These are phyloP conservation scores for Anguilla marmorata DNA, from an alignment of 2,797 vertebrate species.

Conservation along the genomic window DNA sequence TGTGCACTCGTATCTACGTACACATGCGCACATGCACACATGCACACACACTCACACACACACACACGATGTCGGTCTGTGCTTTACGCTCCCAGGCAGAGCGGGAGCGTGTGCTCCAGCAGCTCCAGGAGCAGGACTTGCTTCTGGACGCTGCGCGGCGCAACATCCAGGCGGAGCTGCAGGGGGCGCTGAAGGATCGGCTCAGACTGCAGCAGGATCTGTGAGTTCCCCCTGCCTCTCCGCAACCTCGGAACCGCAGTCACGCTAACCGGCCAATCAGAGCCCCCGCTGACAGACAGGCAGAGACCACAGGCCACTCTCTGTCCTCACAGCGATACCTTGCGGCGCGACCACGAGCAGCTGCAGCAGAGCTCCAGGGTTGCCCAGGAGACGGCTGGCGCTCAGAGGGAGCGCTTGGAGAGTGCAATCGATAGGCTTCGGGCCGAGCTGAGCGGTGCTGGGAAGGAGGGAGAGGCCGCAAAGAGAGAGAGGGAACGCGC, in stretches of 20 bases:
- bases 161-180: conserved; percentile 61
- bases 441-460: conserved; percentile 55
- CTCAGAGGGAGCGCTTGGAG: conserved; percentile 62
- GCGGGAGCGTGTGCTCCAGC: conserved; percentile 59
- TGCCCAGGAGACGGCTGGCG: conserved; percentile 48
- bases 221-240: conserved; percentile 56
- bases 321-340: conserved; percentile 55
- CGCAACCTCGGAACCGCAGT: neutral
- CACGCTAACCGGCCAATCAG: conserved; percentile 5
- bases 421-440: conserved; percentile 54
- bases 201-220: conserved; percentile 61
- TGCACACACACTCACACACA: neutral
- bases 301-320: neutral
- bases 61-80: conserved; percentile 27
- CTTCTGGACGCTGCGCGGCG: conserved; percentile 63
- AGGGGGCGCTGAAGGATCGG: conserved; percentile 59
- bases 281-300: neutral
- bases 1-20: neutral
- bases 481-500: conserved; percentile 55
- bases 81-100: conserved; percentile 53
- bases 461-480: conserved; percentile 52
- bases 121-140: conserved; percentile 67
- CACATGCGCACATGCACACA: no score
- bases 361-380: conserved; percentile 54
- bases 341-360: conserved; percentile 58